phyloP scores from a whole-genome alignment of 2,888 invertebrate species.

The Eremobia ochroleuca region DNA sequence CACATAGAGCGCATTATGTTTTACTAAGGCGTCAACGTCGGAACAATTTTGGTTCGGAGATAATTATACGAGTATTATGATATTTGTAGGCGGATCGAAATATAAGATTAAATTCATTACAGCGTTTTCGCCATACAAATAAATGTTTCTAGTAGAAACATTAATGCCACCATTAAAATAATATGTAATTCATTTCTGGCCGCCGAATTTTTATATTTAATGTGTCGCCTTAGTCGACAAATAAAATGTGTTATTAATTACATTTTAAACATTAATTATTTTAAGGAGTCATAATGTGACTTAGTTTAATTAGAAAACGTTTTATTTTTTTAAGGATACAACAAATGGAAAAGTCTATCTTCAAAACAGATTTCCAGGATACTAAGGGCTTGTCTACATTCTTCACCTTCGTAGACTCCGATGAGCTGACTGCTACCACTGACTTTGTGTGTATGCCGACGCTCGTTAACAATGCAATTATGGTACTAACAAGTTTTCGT shows the following conservation, averaged over 20 bases:
- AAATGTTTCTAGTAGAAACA: too few species aligned
- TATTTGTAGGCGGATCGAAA: not conserved
- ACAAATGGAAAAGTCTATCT: conserved; percentile 37
- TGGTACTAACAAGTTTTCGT: conserved; percentile 38
- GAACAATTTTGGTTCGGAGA: too few species aligned
- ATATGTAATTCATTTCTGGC: too few species aligned
- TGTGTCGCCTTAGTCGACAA: too few species aligned
- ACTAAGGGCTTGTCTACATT: conserved; percentile 47
- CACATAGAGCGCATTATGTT: too few species aligned
- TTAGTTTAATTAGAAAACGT: not conserved
- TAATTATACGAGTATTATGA: too few species aligned
- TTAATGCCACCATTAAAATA: not conserved
- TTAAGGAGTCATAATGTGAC: not conserved
- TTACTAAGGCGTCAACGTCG: too few species aligned
- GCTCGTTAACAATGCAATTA: conserved; percentile 27
- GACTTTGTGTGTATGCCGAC: conserved; percentile 53
- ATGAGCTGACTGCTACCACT: conserved; percentile 56
- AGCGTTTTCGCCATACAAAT: not conserved
- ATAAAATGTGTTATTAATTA: not conserved
- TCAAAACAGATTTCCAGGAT: conserved; percentile 44
- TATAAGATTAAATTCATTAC: not conserved
- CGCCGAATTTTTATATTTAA: too few species aligned
- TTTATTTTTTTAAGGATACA: conserved; percentile 35
- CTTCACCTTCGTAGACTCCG: conserved; percentile 39
- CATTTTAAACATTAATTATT: not conserved